Evolutionary conservation across 64 coral and sea anemone genomes (phyloP).

Genomic region (Porites australiensis): DNA sequence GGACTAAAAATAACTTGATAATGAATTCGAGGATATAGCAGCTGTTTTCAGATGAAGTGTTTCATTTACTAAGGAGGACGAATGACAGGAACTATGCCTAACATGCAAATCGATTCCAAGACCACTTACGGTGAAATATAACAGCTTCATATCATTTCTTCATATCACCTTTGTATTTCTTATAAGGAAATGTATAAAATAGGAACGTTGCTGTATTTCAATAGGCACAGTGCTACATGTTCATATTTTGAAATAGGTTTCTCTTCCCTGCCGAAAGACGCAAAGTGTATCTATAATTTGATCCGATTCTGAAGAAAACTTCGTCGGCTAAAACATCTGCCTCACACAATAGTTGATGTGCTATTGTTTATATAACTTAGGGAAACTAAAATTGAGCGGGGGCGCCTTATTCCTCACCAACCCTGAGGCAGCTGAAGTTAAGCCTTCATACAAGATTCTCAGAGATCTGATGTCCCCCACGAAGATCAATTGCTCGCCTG

Average conservation of each 20-base stretch:
- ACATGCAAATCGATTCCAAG: constrained; percentile 7
- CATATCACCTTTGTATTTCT: neutral
- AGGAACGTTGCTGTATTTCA: too few species aligned
- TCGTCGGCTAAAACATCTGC: constrained; percentile 19
- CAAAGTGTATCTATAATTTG: neutral
- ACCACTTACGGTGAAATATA: neutral
- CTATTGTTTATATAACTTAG: constrained; percentile 26
- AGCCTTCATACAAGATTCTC: neutral
- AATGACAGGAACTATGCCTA: constrained; percentile 18
- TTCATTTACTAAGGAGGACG: constrained; percentile 37
- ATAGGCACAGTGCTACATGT: too few species aligned
- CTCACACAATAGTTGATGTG: constrained; percentile 5
- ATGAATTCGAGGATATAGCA: neutral
- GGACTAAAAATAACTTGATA: too few species aligned
- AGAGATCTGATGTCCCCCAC: neutral
- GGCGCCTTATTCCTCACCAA: neutral
- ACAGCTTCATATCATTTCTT: neutral
- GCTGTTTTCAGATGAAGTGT: neutral
- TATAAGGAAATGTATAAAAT: neutral
- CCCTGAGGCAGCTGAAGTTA: neutral
- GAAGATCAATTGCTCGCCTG: neutral
- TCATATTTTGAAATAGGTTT: too few species aligned
- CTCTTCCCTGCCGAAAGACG: too few species aligned
- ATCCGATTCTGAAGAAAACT: neutral
- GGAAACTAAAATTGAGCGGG: neutral